Conservation (phyloP, 2,797 vertebrate genomes). For the Squalus acanthias region DNA sequence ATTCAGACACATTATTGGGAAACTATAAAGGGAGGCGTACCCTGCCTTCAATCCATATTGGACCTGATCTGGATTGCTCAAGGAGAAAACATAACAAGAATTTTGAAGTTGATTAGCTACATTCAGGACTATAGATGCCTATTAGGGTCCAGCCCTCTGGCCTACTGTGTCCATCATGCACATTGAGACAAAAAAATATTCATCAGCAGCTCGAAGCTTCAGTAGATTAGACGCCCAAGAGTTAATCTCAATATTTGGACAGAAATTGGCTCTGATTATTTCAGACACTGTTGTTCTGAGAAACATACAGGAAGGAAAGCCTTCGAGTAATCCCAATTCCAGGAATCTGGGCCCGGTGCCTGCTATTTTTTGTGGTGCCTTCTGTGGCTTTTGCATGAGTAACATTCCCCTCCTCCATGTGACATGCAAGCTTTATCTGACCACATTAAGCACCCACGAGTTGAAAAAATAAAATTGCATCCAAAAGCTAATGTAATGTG, state of each 20-base stretch:
- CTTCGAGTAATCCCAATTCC: neutral
- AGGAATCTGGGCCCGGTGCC: conserved; percentile 5
- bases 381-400: neutral
- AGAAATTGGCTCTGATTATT: neutral
- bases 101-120: neutral
- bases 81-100: neutral
- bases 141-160: neutral
- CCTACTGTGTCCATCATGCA: neutral
- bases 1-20: neutral
- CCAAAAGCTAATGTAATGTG: neutral
- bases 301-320: neutral
- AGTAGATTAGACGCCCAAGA: no score
- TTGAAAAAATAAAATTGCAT: neutral
- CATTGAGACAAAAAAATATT: neutral
- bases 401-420: neutral
- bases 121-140: neutral
- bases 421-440: neutral
- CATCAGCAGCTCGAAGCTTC: no score
- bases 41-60: neutral
- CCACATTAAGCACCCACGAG: neutral
- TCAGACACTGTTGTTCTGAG: neutral
- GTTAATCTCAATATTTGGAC: conserved; percentile 12
- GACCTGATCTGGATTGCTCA: neutral
- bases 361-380: neutral
- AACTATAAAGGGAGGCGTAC: neutral